Evolutionary conservation across 2,888 invertebrate genomes (phyloP).

Genomic region (Arge pagana): DNA sequence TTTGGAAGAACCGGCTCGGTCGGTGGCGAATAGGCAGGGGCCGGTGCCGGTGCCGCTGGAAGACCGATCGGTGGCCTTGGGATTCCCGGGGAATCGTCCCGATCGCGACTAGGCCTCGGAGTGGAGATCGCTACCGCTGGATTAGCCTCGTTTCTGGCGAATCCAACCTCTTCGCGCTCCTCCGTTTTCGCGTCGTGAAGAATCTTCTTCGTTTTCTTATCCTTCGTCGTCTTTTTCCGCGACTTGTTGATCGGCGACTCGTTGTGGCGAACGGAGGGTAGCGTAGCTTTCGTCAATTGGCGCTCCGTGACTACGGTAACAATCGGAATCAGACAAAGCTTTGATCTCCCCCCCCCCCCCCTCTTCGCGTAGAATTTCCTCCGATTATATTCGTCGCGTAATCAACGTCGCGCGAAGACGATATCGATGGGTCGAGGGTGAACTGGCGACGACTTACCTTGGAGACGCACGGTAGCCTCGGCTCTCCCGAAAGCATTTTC

Average conservation of each 20-base stretch:
- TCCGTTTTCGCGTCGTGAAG: slow-evolving; percentile 20
- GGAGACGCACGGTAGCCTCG: slow-evolving; percentile 76
- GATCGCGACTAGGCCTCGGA: neutral
- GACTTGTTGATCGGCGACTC: slow-evolving; percentile 30
- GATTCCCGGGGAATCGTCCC: neutral
- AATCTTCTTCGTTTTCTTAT: slow-evolving; percentile 32
- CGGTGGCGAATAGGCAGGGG: slow-evolving; percentile 38
- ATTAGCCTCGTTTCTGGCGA: neutral
- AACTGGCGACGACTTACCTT: slow-evolving; percentile 68
- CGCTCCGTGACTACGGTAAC: slow-evolving; percentile 31
- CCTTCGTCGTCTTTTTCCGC: slow-evolving; percentile 21
- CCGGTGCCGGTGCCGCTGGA: slow-evolving; percentile 34
- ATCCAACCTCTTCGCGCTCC: neutral
- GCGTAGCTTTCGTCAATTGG: slow-evolving; percentile 31
- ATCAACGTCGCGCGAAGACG: no score
- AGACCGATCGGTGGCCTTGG: slow-evolving; percentile 15
- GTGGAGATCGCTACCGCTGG: neutral
- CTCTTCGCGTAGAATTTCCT: no score
- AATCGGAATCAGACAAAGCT: no score
- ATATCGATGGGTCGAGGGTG: no score
- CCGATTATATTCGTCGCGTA: no score
- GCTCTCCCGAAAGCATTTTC: slow-evolving; percentile 81
- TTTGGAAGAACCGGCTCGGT: slow-evolving; percentile 28
- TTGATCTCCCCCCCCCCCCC: no score
- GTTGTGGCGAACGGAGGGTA: slow-evolving; percentile 26